Evolutionary conservation across 2,888 invertebrate species (phyloP).

Genomic region (Yponomeuta evonymella): DNA sequence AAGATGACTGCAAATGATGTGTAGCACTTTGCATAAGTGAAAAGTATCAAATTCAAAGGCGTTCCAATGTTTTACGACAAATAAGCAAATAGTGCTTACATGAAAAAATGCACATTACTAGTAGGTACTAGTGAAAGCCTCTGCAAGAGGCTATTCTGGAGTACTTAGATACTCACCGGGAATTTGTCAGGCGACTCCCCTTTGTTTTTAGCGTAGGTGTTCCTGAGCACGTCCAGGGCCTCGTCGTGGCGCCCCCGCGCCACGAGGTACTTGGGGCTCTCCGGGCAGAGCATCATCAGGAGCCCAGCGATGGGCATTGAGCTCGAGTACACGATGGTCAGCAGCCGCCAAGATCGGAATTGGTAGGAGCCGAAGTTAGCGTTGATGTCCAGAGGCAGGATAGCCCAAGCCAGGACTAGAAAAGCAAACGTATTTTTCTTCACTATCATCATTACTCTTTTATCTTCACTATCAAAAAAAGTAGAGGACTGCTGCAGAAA

Average conservation of each 20-base stretch:
- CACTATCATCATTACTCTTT: too few species aligned
- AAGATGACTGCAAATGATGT: too few species aligned
- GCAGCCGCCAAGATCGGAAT: constrained; percentile 84
- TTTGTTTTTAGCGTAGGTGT: constrained; percentile 74
- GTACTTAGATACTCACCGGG: constrained; percentile 51
- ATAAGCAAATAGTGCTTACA: not conserved
- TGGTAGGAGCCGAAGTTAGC: constrained; percentile 64
- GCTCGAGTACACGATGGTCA: constrained; percentile 78
- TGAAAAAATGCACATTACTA: too few species aligned
- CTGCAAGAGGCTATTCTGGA: too few species aligned
- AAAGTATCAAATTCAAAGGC: too few species aligned
- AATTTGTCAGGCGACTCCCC: constrained; percentile 54
- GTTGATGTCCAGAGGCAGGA: constrained; percentile 77
- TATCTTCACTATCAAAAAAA: too few species aligned
- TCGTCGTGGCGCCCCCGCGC: constrained; percentile 78
- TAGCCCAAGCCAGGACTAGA: constrained; percentile 79
- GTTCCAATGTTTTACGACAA: too few species aligned
- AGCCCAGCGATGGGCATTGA: constrained; percentile 77
- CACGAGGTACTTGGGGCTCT: constrained; percentile 86
- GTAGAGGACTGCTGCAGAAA: too few species aligned
- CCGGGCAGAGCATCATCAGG: constrained; percentile 77
- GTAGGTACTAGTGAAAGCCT: too few species aligned
- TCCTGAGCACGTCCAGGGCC: constrained; percentile 77
- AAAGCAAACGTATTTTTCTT: constrained; percentile 19
- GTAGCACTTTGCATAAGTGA: too few species aligned